phyloP scores from a whole-genome alignment of 2,888 invertebrate genomes.

The Spodoptera picta region DNA sequence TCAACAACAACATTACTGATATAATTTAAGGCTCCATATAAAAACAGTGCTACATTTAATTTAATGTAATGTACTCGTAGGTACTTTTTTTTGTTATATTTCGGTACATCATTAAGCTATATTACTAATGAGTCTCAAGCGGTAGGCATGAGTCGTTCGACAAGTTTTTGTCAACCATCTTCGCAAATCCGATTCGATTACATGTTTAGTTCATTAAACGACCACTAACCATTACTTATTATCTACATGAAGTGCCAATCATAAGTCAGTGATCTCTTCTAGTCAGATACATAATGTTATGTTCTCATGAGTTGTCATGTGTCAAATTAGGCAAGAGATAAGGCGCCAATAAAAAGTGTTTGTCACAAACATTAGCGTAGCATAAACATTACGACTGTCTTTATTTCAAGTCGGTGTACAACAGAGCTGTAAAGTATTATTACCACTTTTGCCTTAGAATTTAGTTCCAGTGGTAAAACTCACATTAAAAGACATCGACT shows the following conservation, averaged over 20 bases:
- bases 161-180: conserved; percentile 52
- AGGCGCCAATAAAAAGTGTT: conserved; percentile 46
- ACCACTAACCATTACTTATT: conserved; percentile 62
- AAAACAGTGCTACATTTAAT: conserved; percentile 44
- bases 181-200: conserved; percentile 57
- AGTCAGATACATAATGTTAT: conserved; percentile 33
- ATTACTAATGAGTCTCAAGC: conserved; percentile 44
- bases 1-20: conserved; percentile 28
- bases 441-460: no score
- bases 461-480: no score
- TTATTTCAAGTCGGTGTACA: no score
- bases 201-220: conserved; percentile 71
- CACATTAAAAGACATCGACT: no score
- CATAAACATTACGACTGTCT: no score
- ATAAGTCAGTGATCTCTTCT: conserved; percentile 68
- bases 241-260: conserved; percentile 69
- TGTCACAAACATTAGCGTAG: conserved; percentile 14
- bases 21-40: conserved; percentile 34
- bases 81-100: conserved; percentile 38
- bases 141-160: conserved; percentile 52
- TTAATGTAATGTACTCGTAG: conserved; percentile 22
- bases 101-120: conserved; percentile 41
- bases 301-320: conserved; percentile 45
- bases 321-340: conserved; percentile 55
- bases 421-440: no score